Percentiles rank a stretch among this genome's conserved stretches.
These are phyloP conservation scores for Bilobella aurantiaca DNA, from an alignment of 1,140 invertebrate species.

Conservation along the genomic window DNA sequence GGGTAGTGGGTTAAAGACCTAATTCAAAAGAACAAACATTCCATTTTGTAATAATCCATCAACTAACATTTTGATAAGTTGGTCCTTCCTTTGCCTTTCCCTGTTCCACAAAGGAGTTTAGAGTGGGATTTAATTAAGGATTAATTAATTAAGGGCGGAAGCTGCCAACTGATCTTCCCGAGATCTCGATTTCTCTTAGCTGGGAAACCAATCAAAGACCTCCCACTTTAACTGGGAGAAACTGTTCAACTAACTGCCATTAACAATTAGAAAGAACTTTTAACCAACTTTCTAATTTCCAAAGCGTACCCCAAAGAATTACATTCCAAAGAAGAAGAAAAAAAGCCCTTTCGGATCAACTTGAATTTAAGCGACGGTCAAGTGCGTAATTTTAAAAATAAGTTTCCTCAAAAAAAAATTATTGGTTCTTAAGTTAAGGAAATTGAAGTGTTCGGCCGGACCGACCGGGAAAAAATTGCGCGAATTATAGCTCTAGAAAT, in stretches of 20 bases:
- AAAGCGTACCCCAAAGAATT: neutral
- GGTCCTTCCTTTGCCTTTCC: neutral
- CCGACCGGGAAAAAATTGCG: conserved; percentile 1
- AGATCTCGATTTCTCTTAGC: neutral
- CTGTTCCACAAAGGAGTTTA: neutral
- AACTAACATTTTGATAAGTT: too few species aligned
- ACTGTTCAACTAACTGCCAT: conserved; percentile 7
- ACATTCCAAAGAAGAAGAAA: neutral
- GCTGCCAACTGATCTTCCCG: neutral
- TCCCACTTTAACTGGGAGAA: too few species aligned
- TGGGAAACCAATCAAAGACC: neutral
- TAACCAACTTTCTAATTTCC: neutral
- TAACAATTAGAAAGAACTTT: neutral
- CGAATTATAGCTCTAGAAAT: neutral
- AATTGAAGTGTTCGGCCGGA: conserved; percentile 8
- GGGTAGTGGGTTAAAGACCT: too few species aligned
- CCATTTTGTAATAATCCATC: too few species aligned
- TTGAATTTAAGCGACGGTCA: neutral
- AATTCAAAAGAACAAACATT: too few species aligned
- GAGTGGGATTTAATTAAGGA: neutral
- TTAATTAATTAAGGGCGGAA: neutral
- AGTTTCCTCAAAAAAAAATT: neutral
- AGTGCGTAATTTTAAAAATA: neutral
- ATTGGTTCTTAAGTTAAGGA: too few species aligned
- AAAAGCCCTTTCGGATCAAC: neutral